A percentile compares a stretch with the other conserved stretches of the same genome.
phyloP scores from a whole-genome alignment of 2,113 vertebrate genomes.

The Heterocephalus glaber region DNA sequence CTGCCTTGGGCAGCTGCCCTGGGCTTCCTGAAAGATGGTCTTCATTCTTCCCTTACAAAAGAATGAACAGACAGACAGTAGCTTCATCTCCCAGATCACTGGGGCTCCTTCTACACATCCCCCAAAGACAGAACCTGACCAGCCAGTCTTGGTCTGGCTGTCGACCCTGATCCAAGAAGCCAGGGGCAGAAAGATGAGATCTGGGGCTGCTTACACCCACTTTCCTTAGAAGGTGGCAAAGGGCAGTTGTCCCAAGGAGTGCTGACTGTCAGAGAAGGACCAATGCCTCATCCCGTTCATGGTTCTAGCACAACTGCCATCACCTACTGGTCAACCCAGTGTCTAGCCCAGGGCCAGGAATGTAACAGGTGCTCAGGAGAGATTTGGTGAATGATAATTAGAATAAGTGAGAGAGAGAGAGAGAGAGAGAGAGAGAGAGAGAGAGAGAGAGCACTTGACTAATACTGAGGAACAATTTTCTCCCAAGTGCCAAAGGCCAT shows the following conservation, averaged over 20 bases:
- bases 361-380: neutral
- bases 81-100: neutral
- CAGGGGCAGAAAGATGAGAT: neutral
- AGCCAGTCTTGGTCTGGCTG: neutral
- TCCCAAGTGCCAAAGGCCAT: neutral
- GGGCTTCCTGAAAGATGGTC: neutral
- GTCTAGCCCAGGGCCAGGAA: no score
- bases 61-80: neutral
- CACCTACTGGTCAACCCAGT: no score
- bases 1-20: neutral
- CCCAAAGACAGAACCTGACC: neutral
- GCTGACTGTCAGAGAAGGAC: no score
- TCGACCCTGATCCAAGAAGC: neutral
- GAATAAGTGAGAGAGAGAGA: neutral
- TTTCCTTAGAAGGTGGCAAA: no score
- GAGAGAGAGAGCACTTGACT: neutral
- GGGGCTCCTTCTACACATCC: neutral
- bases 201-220: no score
- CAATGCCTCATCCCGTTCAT: accelerated
- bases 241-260: neutral
- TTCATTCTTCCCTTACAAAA: neutral
- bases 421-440: no score
- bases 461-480: neutral
- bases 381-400: neutral
- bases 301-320: no score